These are phyloP conservation scores for Nebria salina DNA, from an alignment of 2,888 invertebrate genomes.

Conservation along the genomic window DNA sequence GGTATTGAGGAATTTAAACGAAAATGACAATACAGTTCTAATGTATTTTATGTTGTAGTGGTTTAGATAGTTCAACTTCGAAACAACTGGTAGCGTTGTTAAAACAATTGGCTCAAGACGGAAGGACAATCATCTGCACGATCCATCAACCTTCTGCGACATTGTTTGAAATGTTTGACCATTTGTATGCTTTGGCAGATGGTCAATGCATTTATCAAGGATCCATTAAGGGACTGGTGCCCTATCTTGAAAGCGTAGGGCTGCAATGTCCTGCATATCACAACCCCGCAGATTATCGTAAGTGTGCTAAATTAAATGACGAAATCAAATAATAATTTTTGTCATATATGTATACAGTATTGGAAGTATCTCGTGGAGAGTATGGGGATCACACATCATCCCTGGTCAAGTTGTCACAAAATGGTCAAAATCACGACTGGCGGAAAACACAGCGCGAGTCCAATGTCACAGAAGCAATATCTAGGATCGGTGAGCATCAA, in stretches of 20 bases:
- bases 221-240: constrained; percentile 76
- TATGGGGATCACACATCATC: constrained; percentile 70
- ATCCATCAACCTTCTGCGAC: constrained; percentile 93
- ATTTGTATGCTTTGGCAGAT: constrained; percentile 82
- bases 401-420: constrained; percentile 70
- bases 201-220: constrained; percentile 87
- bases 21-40: constrained; percentile 2
- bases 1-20: constrained; percentile 65
- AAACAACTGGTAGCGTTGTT: constrained; percentile 84
- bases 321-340: too few relatives aligned
- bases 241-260: constrained; percentile 76
- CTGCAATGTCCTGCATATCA: constrained; percentile 87
- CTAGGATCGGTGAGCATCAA: constrained; percentile 60
- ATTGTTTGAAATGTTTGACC: constrained; percentile 88
- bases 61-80: constrained; percentile 82
- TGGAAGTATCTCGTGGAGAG: constrained; percentile 84
- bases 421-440: constrained; percentile 69
- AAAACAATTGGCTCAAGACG: constrained; percentile 82
- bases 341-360: constrained; percentile 65
- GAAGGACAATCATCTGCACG: constrained; percentile 86
- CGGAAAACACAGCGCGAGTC: constrained; percentile 60
- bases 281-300: constrained; percentile 91
- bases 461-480: constrained; percentile 56
- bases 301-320: constrained; percentile 58
- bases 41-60: constrained; percentile 65